phyloP scores from a whole-genome alignment of 2,113 vertebrate genomes.

The Etheostoma cragini region DNA sequence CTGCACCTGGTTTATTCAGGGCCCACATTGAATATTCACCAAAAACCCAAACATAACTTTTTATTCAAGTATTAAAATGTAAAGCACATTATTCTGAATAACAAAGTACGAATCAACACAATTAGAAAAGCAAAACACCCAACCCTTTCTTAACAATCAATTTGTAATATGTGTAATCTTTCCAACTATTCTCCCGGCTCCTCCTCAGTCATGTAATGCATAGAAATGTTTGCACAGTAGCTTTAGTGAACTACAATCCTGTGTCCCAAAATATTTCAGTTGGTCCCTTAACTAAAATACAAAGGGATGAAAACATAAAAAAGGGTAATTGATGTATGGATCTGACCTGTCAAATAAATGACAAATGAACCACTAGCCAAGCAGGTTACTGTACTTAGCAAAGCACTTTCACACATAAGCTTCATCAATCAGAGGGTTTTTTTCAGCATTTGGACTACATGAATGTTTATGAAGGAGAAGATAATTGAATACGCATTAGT shows the following conservation, averaged over 20 bases:
- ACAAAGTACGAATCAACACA: constrained; percentile 85
- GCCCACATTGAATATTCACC: constrained; percentile 51
- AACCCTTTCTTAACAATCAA: constrained; percentile 77
- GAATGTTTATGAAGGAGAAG: constrained; percentile 48
- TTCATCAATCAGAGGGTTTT: constrained; percentile 27
- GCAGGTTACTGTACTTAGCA: constrained; percentile 67
- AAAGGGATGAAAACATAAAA: constrained; percentile 51
- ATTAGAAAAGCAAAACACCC: constrained; percentile 83
- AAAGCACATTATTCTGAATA: constrained; percentile 84
- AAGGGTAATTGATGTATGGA: constrained; percentile 44
- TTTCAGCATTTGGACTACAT: constrained; percentile 51
- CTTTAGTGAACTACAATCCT: constrained; percentile 79
- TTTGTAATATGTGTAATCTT: constrained; percentile 62
- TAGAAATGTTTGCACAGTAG: constrained; percentile 85
- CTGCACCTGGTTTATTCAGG: constrained; percentile 44
- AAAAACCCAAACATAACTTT: constrained; percentile 81
- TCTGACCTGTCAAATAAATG: constrained; percentile 40
- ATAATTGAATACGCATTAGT: constrained; percentile 54
- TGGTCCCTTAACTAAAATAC: constrained; percentile 82
- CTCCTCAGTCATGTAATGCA: constrained; percentile 79
- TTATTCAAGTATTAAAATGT: constrained; percentile 91
- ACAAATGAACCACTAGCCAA: constrained; percentile 41
- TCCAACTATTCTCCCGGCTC: constrained; percentile 47
- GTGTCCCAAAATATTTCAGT: constrained; percentile 75
- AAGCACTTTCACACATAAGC: constrained; percentile 66